phyloP scores from a whole-genome alignment of 2,113 vertebrate genomes.

The Ammodytes marinus region DNA sequence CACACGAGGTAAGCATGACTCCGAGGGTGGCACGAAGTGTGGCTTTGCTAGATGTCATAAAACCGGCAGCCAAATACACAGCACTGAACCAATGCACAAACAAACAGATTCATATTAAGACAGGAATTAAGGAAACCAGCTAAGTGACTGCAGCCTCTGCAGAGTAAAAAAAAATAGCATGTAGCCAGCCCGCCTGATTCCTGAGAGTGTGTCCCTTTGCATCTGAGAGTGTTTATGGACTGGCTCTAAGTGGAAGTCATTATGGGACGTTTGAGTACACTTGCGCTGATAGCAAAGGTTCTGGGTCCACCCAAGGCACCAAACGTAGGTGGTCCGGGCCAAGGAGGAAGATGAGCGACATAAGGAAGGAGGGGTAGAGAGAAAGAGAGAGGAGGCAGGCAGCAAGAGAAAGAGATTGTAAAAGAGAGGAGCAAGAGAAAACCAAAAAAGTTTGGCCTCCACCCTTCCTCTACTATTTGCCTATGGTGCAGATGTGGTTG shows the following conservation, averaged over 20 bases:
- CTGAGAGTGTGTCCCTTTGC: constrained; percentile 72
- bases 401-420: constrained; percentile 29
- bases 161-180: constrained; percentile 57
- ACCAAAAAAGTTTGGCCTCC: constrained; percentile 69
- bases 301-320: constrained; percentile 75
- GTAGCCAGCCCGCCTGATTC: constrained; percentile 51
- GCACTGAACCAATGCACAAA: constrained; percentile 70
- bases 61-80: constrained; percentile 74
- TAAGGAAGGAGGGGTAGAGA: constrained; percentile 17
- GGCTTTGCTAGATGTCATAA: constrained; percentile 66
- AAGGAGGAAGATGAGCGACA: constrained; percentile 66
- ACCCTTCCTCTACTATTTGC: constrained; percentile 80
- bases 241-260: constrained; percentile 84
- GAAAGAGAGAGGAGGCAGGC: constrained; percentile 24
- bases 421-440: constrained; percentile 48
- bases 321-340: constrained; percentile 77
- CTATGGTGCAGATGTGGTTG: constrained; percentile 81
- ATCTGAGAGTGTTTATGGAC: constrained; percentile 86
- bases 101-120: constrained; percentile 79
- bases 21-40: constrained; percentile 48
- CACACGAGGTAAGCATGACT: constrained; percentile 56
- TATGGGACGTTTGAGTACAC: constrained; percentile 81
- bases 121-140: constrained; percentile 71
- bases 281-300: constrained; percentile 76
- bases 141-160: constrained; percentile 74